Conservation (phyloP, 2,797 vertebrate genomes). For the Leptatherina wallacei region DNA sequence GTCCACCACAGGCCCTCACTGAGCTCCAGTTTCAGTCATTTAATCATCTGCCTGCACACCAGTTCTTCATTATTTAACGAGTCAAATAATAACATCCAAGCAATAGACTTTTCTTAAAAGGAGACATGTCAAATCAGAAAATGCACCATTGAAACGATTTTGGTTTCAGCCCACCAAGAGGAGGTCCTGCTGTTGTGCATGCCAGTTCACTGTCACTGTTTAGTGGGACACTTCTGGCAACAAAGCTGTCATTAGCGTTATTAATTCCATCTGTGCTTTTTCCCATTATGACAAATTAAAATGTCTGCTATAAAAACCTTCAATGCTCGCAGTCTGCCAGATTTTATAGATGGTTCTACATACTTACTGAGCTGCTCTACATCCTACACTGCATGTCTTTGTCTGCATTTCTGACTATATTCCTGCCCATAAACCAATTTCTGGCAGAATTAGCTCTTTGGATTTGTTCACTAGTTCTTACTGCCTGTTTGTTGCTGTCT, state of each 20-base stretch:
- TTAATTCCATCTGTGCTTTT: slow-evolving; percentile 30
- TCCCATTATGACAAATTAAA: slow-evolving; percentile 20
- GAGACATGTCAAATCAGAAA: neutral
- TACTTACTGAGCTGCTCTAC: slow-evolving; percentile 3
- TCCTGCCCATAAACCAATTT: slow-evolving; percentile 9
- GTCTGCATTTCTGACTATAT: slow-evolving; percentile 27
- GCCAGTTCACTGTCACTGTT: slow-evolving; percentile 10
- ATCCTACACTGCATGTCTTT: slow-evolving; percentile 19
- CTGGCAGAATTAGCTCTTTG: slow-evolving; percentile 22
- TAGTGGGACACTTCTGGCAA: slow-evolving; percentile 21
- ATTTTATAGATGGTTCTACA: slow-evolving; percentile 8
- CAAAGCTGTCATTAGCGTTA: slow-evolving; percentile 30
- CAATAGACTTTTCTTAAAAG: neutral
- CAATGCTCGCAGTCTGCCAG: slow-evolving; percentile 8
- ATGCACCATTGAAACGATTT: neutral
- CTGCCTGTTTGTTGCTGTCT: slow-evolving; percentile 7
- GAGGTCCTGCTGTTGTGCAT: slow-evolving; percentile 14
- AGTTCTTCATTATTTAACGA: neutral
- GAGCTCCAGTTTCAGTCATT: neutral
- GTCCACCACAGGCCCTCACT: slow-evolving; percentile 10
- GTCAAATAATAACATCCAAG: neutral
- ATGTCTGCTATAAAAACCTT: slow-evolving; percentile 10
- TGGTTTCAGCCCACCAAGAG: neutral
- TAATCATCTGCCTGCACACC: slow-evolving; percentile 3
- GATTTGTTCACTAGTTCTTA: slow-evolving; percentile 28